Evolutionary conservation across 2,113 vertebrate species (phyloP).

Genomic region (Tympanuchus pallidicinctus): DNA sequence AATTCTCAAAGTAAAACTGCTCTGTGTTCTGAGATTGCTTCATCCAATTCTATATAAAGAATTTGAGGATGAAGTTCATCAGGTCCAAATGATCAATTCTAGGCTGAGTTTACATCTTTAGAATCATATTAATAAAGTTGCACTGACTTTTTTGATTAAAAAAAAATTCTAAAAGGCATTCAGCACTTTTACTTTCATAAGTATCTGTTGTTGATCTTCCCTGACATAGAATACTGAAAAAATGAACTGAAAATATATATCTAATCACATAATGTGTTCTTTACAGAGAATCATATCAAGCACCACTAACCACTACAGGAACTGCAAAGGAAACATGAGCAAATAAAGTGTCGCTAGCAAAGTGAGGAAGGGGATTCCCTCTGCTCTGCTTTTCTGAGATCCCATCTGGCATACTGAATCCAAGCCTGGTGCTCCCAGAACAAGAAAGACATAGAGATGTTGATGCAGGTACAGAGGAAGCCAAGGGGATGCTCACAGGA

Average conservation of each 20-base stretch:
- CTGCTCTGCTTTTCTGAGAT: not conserved
- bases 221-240: not conserved
- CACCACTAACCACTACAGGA: accelerated
- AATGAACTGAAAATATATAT: not conserved
- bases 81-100: not conserved
- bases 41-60: not conserved
- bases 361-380: not conserved
- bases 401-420: not conserved
- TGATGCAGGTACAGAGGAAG: not conserved
- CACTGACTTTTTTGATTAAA: not conserved
- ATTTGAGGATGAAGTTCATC: not conserved
- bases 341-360: not conserved
- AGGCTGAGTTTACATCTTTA: not conserved
- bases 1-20: not conserved
- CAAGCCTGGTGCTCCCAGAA: not conserved
- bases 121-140: not conserved
- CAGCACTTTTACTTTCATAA: not conserved
- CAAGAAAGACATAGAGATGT: not conserved
- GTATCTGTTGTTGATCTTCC: not conserved
- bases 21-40: not conserved
- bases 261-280: not conserved
- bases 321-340: not conserved
- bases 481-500: not conserved
- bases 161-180: not conserved
- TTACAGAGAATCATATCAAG: not conserved